Evolutionary conservation across 2,888 invertebrate genomes (phyloP).

Genomic region (Physocephala rufipes): DNA sequence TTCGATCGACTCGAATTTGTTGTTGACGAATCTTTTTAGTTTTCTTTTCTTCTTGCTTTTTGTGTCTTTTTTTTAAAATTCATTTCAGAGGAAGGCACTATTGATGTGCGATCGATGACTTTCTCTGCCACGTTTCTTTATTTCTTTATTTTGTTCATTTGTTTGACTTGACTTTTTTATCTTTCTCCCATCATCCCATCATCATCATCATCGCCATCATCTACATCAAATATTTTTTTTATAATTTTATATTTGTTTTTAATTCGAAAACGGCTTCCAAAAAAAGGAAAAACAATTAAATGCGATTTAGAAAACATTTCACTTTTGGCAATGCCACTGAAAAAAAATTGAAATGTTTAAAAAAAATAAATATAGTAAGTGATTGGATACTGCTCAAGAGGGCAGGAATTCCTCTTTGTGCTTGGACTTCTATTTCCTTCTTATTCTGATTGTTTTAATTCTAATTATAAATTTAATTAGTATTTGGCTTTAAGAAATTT

Average conservation of each 20-base stretch:
- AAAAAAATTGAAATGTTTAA: not conserved
- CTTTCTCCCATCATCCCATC: not conserved
- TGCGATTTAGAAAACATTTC: not conserved
- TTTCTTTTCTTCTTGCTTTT: not conserved
- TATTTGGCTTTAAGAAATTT: too few species aligned
- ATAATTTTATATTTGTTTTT: not conserved
- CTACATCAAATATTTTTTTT: too few species aligned
- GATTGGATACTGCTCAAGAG: not conserved
- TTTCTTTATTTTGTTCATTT: constrained; percentile 39
- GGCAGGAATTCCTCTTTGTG: not conserved
- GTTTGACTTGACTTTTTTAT: not conserved
- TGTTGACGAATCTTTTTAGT: too few species aligned
- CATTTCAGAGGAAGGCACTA: constrained; percentile 10
- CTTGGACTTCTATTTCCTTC: not conserved
- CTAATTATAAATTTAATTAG: not conserved
- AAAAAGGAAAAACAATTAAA: too few species aligned
- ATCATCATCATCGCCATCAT: not conserved
- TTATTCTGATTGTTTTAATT: not conserved
- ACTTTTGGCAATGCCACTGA: constrained; percentile 11
- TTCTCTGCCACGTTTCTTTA: constrained; percentile 33
- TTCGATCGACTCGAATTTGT: not conserved
- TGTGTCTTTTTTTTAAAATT: constrained; percentile 9
- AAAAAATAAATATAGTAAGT: not conserved
- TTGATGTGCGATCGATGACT: not conserved
- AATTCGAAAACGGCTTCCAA: constrained; percentile 4